Base-by-base conservation (phyloP, 2,888 invertebrate species). In the Andrena praecox region DNA sequence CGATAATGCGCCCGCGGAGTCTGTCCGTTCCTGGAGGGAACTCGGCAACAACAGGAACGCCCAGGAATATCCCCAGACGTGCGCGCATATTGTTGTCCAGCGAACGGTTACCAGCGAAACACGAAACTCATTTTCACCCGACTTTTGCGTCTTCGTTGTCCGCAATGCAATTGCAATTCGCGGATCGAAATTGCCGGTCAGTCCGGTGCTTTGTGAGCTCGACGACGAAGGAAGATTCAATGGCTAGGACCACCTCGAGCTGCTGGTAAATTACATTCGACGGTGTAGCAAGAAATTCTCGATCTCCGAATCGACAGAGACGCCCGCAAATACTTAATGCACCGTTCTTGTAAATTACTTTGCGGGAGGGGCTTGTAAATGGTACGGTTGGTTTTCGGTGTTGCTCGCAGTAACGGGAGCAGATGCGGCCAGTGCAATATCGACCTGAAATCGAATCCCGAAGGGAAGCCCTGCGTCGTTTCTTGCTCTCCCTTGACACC, bases 1-100 rank as follows among this genome's bases (percentile, higher is more conserved):
- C 77, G 83, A 82, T 77, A 82, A 83, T 83, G 54, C 56, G 29
- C 67, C n/a, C 31, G 29, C 31, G 27, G 33, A n/a, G 8, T n/a
- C 31, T 12, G 42, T 4, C 20, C 42, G n/a, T 27, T 31, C 63
- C 16, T 35, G 33, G 35, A 12, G 31, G 29, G 20, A 7, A 12
- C 12, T 10, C 5, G 59, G 33, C 62, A n/a, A n/a, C 54, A 33
- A 60, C 42, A 27, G 77, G 60, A 77, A 70, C 69, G 79, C 29
- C 60, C 42, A 16, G 42, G 42, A 77, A 70, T 66, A 78, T 60
- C 59, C 59, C 42, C 50, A 7, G 56, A 66, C 56, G 31, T 10
- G 33, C 48, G 42, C 7, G 6, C 10, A 12, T 4, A 12, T 42
- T 42, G 42, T 16, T 42, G 12, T 16, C 16, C 16, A 42, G 16